Evolutionary conservation across 2,888 invertebrate genomes (phyloP).

Genomic region (Torymus auratus): DNA sequence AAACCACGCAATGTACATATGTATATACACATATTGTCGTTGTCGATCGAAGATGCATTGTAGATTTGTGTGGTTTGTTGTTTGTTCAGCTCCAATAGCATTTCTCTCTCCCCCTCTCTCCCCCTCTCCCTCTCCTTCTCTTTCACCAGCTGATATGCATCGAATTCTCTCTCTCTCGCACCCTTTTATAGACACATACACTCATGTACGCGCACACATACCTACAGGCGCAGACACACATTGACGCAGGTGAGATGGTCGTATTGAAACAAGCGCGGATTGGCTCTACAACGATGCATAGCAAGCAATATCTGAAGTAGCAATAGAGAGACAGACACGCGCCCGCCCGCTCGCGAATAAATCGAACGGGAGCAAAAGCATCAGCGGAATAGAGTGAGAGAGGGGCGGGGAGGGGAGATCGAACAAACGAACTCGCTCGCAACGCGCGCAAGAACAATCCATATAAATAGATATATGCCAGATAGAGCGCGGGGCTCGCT

Average conservation of each 20-base stretch:
- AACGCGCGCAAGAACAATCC: conserved; percentile 9
- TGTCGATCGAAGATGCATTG: too few species aligned
- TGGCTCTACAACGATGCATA: conserved; percentile 34
- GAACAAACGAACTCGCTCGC: too few species aligned
- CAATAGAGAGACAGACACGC: conserved; percentile 9
- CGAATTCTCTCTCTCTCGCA: background rate
- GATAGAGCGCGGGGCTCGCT: background rate
- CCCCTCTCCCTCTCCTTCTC: conserved; percentile 13
- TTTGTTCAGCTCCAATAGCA: background rate
- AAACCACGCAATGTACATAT: too few species aligned
- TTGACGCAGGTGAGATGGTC: background rate
- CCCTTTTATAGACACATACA: too few species aligned
- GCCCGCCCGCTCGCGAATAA: background rate
- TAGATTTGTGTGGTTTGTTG: too few species aligned
- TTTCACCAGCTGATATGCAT: background rate
- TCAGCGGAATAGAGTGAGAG: background rate
- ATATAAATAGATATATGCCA: conserved; percentile 31
- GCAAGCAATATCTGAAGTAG: conserved; percentile 45
- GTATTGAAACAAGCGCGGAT: conserved; percentile 44
- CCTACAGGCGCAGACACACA: too few species aligned
- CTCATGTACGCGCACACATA: too few species aligned
- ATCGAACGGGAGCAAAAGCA: conserved; percentile 2
- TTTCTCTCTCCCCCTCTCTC: background rate
- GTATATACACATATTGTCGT: too few species aligned
- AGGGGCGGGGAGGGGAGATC: background rate